Evolutionary conservation across 1,140 invertebrate genomes (phyloP).

Genomic region (Psix sp.): DNA sequence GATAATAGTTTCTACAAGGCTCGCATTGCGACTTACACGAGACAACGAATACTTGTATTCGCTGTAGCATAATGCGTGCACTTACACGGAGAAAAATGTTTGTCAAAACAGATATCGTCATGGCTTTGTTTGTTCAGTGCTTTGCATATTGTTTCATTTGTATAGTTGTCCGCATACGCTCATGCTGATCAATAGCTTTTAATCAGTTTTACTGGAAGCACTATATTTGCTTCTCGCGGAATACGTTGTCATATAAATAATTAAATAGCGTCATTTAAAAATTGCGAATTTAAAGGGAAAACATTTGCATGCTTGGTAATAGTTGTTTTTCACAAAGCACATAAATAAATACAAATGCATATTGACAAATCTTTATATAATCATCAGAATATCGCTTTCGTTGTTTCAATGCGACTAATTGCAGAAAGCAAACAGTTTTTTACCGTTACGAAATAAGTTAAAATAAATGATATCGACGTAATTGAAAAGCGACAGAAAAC

Average conservation of each 20-base stretch:
- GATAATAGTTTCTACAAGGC: too few species aligned
- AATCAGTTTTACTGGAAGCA: constrained; percentile 11
- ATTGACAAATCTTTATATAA: too few species aligned
- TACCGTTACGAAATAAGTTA: too few species aligned
- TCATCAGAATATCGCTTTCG: too few species aligned
- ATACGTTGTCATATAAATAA: constrained; percentile 5
- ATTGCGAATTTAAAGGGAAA: background rate
- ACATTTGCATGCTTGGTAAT: too few species aligned
- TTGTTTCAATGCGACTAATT: too few species aligned
- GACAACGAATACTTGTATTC: background rate
- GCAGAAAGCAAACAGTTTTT: too few species aligned
- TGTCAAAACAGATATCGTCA: constrained; percentile 10
- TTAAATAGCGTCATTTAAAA: constrained; percentile 1
- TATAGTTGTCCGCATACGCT: background rate
- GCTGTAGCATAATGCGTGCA: constrained; percentile 15
- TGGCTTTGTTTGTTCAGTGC: constrained; percentile 10
- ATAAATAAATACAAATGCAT: too few species aligned
- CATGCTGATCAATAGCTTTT: constrained; percentile 27
- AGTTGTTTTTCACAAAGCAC: too few species aligned
- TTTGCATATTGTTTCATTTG: constrained; percentile 1
- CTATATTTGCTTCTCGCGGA: background rate
- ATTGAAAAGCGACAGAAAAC: too few species aligned
- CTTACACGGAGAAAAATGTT: constrained; percentile 4
- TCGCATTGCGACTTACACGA: constrained; percentile 17
- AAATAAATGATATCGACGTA: constrained; percentile 2